Base-by-base conservation (phyloP, 2,113 vertebrate genomes). In the Megaceryle maxima region DNA sequence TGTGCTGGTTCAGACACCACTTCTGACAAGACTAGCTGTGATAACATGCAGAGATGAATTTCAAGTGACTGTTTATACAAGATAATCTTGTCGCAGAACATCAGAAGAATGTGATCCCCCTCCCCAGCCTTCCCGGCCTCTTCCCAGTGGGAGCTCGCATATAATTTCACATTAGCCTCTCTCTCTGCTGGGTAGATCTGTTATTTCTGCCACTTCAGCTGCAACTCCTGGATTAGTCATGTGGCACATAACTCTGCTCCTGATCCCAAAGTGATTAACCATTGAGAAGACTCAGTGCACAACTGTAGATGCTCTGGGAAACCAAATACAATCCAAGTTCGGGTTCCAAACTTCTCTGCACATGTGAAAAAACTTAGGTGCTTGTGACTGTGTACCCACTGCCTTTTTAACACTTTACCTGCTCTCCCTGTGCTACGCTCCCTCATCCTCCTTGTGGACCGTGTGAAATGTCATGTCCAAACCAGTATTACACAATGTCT, bases 11-110 rank as follows among this genome's bases (percentile, higher is more conserved):
- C 72, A 94, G 87, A 76, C 56, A 62, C n/a, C 12, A 5, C 81
- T 78, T 39, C 78, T 95, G 87, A 83, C 83, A 94, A 29, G 73
- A 53, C 17, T 26, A 10, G 11, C 79, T 46, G 76, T 92, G 94
- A 93, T 60, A 79, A 55, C 75, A 25, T 9, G 62, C 81, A 94
- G 89, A 62, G 82, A 74, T 39, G 63, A 59, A 37, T 60, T 83
- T 88, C 59, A 84, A 94, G 83, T 41, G 94, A 79, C 35, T 94
- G 87, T 92, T 95, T 96, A 83, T 62, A 41, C 29, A 75, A 84
- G 69, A 76, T 60, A 81, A 88, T 87, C 76, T 93, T 3, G 0
- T 53, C 7, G 3, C 53, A 84, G 56, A 59, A 50, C 51, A 72
- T 64, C 50, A 70, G 46, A 74, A 64, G 33, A 4, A 37, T 5